Conservation (phyloP, 2,888 invertebrate genomes). For the Sepioteuthis lessoniana region DNA sequence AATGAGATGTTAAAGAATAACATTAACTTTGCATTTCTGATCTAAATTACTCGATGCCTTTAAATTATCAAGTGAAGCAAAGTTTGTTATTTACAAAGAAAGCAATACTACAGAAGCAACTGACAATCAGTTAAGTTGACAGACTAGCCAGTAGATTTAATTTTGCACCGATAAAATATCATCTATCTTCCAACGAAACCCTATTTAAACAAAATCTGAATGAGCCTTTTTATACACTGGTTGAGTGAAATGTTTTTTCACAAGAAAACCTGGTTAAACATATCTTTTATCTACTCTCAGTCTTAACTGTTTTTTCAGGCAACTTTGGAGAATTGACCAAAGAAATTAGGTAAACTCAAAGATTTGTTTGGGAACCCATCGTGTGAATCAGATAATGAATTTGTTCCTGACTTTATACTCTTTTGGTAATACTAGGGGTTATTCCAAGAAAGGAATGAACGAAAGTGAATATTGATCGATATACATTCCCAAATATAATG, state of each 20-base stretch:
- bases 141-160: not conserved
- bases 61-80: not conserved
- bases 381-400: too few relatives aligned
- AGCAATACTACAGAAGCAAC: not conserved
- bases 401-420: not conserved
- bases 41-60: too few relatives aligned
- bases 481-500: too few relatives aligned
- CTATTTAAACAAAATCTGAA: not conserved
- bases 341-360: not conserved
- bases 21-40: too few relatives aligned
- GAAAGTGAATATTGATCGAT: too few relatives aligned
- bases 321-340: not conserved
- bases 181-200: not conserved
- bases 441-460: too few relatives aligned
- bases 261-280: not conserved
- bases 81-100: not conserved
- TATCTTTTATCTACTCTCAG: not conserved
- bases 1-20: too few relatives aligned
- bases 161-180: not conserved
- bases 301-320: not conserved
- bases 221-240: not conserved
- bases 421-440: too few relatives aligned
- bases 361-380: not conserved
- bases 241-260: not conserved
- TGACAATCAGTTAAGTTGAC: not conserved